phyloP scores from a whole-genome alignment of 2,888 invertebrate species.

The Schrankia costaestrigalis region DNA sequence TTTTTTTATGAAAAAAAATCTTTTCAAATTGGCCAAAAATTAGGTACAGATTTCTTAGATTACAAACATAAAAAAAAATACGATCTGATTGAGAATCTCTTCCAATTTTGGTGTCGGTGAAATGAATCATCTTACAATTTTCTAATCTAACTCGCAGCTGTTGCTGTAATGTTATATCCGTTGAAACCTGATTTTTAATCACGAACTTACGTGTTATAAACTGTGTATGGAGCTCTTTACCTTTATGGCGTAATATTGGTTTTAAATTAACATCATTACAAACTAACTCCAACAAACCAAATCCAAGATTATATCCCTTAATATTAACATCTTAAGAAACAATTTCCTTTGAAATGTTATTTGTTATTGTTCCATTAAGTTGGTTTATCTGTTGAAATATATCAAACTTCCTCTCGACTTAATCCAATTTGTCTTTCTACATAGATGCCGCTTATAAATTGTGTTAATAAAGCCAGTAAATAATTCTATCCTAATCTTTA shows the following conservation, averaged over 20 bases:
- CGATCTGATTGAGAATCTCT: too few relatives aligned
- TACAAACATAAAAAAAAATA: too few relatives aligned
- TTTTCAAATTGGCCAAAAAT: too few relatives aligned
- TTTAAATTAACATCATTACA: conserved; percentile 21
- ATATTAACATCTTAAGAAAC: too few relatives aligned
- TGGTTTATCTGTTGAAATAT: conserved; percentile 10
- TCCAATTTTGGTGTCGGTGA: too few relatives aligned
- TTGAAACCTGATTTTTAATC: conserved; percentile 31
- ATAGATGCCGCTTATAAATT: conserved; percentile 19
- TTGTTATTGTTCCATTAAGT: background rate
- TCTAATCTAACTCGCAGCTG: conserved; percentile 15
- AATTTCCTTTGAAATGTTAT: too few relatives aligned
- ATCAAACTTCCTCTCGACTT: conserved; percentile 20
- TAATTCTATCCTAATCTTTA: conserved; percentile 9
- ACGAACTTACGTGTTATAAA: conserved; percentile 23
- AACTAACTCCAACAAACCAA: too few relatives aligned
- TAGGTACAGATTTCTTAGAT: too few relatives aligned
- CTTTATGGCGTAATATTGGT: conserved; percentile 27
- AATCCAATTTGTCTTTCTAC: conserved; percentile 26
- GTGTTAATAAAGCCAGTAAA: conserved; percentile 17
- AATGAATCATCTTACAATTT: conserved; percentile 5
- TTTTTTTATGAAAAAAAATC: too few relatives aligned
- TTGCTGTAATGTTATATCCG: conserved; percentile 22
- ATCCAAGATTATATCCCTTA: conserved; percentile 9
- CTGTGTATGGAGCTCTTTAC: too few relatives aligned